Conservation (phyloP, 2,888 invertebrate genomes). For the Pachliopta kotzebuea region DNA sequence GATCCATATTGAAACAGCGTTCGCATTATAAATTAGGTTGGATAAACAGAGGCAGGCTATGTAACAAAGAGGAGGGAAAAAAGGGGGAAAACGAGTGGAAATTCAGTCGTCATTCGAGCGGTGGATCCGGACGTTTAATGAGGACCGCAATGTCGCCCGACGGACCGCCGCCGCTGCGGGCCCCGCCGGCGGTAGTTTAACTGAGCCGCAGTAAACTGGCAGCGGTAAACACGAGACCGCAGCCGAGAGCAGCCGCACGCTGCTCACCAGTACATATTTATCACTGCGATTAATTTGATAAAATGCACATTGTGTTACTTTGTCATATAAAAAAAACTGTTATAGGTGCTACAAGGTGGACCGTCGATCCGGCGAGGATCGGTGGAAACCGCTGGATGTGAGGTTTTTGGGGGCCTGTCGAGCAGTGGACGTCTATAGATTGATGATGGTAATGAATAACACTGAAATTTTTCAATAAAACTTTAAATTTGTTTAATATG, state of each 20-base stretch:
- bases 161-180: constrained; percentile 53
- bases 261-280: neutral
- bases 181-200: constrained; percentile 50
- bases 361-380: too few species aligned
- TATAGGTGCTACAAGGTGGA: too few species aligned
- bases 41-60: constrained; percentile 3
- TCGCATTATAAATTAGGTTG: constrained; percentile 7
- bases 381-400: too few species aligned
- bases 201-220: constrained; percentile 41
- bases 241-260: constrained; percentile 7
- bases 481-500: neutral
- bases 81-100: constrained; percentile 3
- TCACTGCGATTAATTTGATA: constrained; percentile 7
- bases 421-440: too few species aligned
- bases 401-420: too few species aligned
- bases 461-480: too few species aligned
- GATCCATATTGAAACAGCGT: constrained; percentile 10
- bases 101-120: constrained; percentile 32
- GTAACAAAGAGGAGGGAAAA: constrained; percentile 1
- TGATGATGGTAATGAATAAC: too few species aligned
- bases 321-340: neutral
- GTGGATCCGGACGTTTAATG: constrained; percentile 39
- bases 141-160: constrained; percentile 47
- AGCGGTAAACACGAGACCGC: constrained; percentile 23
- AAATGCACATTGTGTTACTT: neutral